Evolutionary conservation across 2,113 vertebrate species (phyloP).

Genomic region (Haemorhous mexicanus): DNA sequence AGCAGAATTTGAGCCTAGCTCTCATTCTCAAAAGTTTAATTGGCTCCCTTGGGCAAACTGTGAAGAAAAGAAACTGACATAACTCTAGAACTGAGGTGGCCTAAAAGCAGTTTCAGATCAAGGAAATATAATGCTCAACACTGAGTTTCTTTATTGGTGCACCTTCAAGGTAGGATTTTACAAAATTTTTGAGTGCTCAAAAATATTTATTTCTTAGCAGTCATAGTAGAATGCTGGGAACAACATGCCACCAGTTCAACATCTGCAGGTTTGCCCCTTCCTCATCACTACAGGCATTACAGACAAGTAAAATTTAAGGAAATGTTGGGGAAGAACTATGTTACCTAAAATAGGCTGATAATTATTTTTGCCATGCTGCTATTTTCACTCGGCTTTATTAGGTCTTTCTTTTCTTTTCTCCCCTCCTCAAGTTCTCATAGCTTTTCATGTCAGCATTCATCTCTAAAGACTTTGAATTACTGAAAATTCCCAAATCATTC

Average conservation of each 20-base stretch:
- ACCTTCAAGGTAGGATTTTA: neutral
- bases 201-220: neutral
- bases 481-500: neutral
- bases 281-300: neutral
- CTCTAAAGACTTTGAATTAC: neutral
- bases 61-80: neutral
- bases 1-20: neutral
- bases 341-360: neutral
- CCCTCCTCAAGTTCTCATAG: neutral
- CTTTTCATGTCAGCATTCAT: neutral
- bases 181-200: neutral
- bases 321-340: neutral
- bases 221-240: neutral
- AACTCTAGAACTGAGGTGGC: neutral
- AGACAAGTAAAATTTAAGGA: neutral
- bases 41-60: conserved; percentile 42
- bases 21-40: conserved; percentile 35
- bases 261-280: fast-evolving
- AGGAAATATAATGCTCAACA: neutral
- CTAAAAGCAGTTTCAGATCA: conserved; percentile 22
- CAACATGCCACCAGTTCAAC: neutral
- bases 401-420: neutral
- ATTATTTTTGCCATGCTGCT: neutral
- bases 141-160: neutral
- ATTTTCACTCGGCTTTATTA: neutral